Conservation (phyloP, 2,797 vertebrate species). For the Cottoperca gobio region DNA sequence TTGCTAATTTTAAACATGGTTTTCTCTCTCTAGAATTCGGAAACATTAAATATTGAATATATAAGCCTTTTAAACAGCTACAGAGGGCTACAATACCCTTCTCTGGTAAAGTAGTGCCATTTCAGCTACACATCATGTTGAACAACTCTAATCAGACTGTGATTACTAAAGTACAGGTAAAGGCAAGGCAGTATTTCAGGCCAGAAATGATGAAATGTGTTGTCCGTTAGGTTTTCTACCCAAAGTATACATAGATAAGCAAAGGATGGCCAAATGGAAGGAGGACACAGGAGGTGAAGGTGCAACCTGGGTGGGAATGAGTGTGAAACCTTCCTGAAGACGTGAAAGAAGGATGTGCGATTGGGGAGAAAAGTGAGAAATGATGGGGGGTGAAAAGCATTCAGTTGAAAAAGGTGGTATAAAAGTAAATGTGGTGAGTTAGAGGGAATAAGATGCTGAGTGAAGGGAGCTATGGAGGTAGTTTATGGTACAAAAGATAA, state of each 20-base stretch:
- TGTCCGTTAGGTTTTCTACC: not conserved
- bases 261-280: conserved; percentile 1
- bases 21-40: not conserved
- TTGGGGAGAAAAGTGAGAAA: conserved; percentile 41
- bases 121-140: conserved; percentile 6
- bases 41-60: not conserved
- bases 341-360: not conserved
- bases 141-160: conserved; percentile 2
- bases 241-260: not conserved
- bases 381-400: conserved; percentile 22
- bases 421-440: conserved; percentile 38
- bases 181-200: not conserved
- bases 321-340: not conserved
- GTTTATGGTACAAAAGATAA: conserved; percentile 58
- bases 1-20: not conserved
- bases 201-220: not conserved
- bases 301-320: not conserved
- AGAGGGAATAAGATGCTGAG: conserved; percentile 14
- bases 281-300: not conserved
- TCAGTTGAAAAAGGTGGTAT: conserved; percentile 26
- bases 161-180: not conserved
- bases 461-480: conserved; percentile 26
- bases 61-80: conserved; percentile 17
- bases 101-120: not conserved
- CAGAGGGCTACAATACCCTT: not conserved